Conservation (phyloP, 2,113 vertebrate genomes). For the Trichechus manatus region DNA sequence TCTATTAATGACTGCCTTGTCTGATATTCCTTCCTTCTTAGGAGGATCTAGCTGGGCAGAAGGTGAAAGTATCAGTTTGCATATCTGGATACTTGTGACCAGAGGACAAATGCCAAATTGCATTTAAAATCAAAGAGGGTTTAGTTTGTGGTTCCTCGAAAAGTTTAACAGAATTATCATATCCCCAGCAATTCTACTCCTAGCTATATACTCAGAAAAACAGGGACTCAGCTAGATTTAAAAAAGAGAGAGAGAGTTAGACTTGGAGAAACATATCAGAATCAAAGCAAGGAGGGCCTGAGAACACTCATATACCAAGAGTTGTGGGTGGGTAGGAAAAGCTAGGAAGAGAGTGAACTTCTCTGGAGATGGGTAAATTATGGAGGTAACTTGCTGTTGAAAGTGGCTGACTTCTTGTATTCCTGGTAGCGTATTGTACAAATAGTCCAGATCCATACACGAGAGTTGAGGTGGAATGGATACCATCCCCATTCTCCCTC, state of each 20-base stretch:
- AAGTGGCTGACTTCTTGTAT: neutral
- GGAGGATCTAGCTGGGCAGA: constrained; percentile 30
- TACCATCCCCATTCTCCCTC: neutral
- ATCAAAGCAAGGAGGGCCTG: constrained; percentile 1
- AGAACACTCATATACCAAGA: neutral
- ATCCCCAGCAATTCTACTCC: neutral
- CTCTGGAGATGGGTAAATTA: neutral
- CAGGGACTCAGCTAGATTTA: neutral
- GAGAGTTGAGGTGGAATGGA: neutral
- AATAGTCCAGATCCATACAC: neutral
- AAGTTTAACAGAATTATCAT: neutral
- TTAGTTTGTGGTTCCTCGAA: neutral
- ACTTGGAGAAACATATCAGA: neutral
- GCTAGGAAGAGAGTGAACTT: neutral
- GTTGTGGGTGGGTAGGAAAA: neutral
- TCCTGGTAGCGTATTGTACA: neutral
- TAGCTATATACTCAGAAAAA: neutral
- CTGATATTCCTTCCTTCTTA: neutral
- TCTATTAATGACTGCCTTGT: neutral
- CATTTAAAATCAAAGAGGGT: constrained; percentile 6
- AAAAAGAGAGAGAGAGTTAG: neutral
- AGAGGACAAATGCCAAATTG: constrained; percentile 29
- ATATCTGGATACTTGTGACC: constrained; percentile 21
- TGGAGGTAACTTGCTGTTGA: neutral
- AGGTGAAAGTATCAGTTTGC: constrained; percentile 14